Percentiles rank a stretch among this genome's conserved stretches.
phyloP scores from a whole-genome alignment of 2,797 vertebrate genomes.

The Spheniscus humboldti region DNA sequence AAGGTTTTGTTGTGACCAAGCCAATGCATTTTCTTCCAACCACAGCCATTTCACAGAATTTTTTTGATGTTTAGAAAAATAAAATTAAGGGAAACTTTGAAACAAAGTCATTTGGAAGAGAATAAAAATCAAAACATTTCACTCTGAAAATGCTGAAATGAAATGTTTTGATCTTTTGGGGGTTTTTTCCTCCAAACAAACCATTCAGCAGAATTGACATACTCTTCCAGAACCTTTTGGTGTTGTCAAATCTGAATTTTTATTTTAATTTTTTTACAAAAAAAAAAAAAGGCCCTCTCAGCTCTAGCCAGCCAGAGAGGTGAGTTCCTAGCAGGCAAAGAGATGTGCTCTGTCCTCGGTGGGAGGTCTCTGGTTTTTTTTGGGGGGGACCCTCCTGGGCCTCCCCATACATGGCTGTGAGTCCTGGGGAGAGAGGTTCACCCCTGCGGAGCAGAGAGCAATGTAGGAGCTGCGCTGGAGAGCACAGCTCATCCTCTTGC shows the following conservation, averaged over 20 bases:
- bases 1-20: slow-evolving; percentile 20
- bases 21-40: not conserved
- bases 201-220: not conserved
- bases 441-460: not conserved
- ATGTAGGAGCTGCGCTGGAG: rapidly evolving
- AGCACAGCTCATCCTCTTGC: not conserved
- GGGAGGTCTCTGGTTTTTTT: not conserved
- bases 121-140: slow-evolving; percentile 52
- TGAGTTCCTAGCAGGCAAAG: not conserved
- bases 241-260: not conserved
- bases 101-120: slow-evolving; percentile 49
- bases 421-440: not conserved
- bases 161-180: slow-evolving; percentile 38
- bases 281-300: not conserved
- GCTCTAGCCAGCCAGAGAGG: not conserved
- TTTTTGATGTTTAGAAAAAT: slow-evolving; percentile 17
- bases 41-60: not conserved
- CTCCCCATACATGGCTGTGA: not conserved
- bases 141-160: slow-evolving; percentile 4
- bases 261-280: not conserved
- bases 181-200: not conserved
- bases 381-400: not conserved
- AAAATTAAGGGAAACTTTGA: slow-evolving; percentile 49
- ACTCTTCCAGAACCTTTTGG: slow-evolving; percentile 15
- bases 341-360: not conserved